Evolutionary conservation across 1,140 invertebrate genomes (phyloP), one percentile per base, ranked within the genome.

Genomic region (Palaemon carinicauda): DNA sequence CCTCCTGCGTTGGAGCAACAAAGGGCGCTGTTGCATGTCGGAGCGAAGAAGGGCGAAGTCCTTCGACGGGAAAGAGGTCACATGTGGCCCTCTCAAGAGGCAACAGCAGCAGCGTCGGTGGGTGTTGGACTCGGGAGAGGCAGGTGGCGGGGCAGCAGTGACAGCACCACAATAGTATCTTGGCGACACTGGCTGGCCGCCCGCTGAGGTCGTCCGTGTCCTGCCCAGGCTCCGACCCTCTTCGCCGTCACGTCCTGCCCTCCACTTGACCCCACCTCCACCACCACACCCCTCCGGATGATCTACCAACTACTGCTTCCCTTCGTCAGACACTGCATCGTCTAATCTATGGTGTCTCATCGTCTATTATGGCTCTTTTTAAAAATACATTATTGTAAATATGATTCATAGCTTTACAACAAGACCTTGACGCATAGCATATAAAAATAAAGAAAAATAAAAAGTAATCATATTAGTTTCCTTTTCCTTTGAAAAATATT

Each of bases 91-190:
- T 41, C 65, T 27, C 17, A 51, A n/a, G 50, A n/a, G 51, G 82
- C 54, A 41, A 56, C 5, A 41, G 54, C 75, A 60, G 50, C 41
- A 73, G 33, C 77, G 41, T 19, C 19, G 53, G 33, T 27, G 69
- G 41, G 24, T n/a, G 54, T 3, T 15, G 24, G 24, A 21, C 77
- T 50, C 56, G 21, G 77, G n/a, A 31, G 77, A 75, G 31, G 82
- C 82, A 75, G 82, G 82, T 75, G 82, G 71, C 81, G 33, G 73
- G 50, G 52, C 82, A 77, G 82, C 82, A 83, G 71, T 86, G 84
- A 86, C 84, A 86, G 84, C 77, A 86, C 77, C 84, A 86, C 84
- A 86, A 86, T 86, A 80, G 84, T 86, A 86, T 86, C 84, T 86
- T 86, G 84, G 84, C 84, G 84, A 86, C 84, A 86, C 77, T 86